Evolutionary conservation across 2,113 vertebrate genomes (phyloP).

Genomic region (Barnardius zonarius): DNA sequence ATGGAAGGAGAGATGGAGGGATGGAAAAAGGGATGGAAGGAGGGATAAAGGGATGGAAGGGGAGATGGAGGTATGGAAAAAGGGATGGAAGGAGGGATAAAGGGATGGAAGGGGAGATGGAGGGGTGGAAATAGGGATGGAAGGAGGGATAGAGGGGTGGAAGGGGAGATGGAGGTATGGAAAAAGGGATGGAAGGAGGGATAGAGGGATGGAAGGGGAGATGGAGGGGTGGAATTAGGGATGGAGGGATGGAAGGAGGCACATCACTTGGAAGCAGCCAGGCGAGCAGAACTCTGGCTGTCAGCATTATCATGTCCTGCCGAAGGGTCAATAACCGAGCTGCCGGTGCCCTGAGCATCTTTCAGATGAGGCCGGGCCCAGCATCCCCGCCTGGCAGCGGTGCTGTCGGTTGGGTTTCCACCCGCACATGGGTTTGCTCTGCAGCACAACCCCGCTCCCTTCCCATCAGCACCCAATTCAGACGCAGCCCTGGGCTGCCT

Average conservation of each 20-base stretch:
- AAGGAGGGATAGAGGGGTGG: too few relatives aligned
- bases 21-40: background rate
- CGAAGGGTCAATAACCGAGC: fast-evolving
- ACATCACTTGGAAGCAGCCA: background rate
- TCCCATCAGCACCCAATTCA: fast-evolving
- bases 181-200: too few relatives aligned
- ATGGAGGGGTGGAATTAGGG: background rate
- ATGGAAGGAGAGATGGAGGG: too few relatives aligned
- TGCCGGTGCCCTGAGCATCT: background rate
- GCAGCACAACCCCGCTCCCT: background rate
- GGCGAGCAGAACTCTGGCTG: fast-evolving
- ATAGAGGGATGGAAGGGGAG: background rate
- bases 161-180: background rate
- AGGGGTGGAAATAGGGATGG: background rate
- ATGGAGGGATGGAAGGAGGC: background rate
- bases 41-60: background rate
- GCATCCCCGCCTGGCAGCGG: background rate
- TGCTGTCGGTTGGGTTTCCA: background rate
- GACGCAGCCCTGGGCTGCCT: background rate
- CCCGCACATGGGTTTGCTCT: background rate
- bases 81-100: background rate
- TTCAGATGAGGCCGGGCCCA: fast-evolving
- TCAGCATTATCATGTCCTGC: background rate
- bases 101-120: background rate
- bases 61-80: too few relatives aligned